These are phyloP conservation scores for Oscheius myriophilus DNA, from an alignment of 2,888 invertebrate species.

Conservation along the genomic window DNA sequence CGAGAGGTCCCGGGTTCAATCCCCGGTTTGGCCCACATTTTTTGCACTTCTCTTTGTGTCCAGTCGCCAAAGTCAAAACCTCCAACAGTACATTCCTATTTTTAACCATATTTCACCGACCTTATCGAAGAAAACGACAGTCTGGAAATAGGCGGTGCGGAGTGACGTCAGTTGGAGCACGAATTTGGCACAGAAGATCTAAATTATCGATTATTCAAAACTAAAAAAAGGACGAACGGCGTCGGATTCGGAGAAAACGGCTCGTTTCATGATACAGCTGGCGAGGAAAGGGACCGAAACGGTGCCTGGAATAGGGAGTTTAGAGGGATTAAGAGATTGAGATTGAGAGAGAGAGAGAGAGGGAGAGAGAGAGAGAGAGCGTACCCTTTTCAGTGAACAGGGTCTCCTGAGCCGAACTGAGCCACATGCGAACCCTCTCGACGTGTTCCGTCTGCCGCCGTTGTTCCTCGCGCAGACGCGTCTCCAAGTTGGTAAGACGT, in stretches of 20 bases:
- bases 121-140: constrained; percentile 93
- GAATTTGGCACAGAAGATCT: constrained; percentile 72
- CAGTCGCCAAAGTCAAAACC: too few species aligned
- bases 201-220: constrained; percentile 1
- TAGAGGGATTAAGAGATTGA: not conserved
- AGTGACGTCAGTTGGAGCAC: constrained; percentile 92
- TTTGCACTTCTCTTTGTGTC: not conserved
- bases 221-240: constrained; percentile 31
- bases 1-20: constrained; percentile 70
- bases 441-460: constrained; percentile 93
- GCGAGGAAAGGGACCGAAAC: constrained; percentile 18
- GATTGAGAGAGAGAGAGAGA: not conserved
- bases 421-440: constrained; percentile 78
- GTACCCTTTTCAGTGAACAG: constrained; percentile 14
- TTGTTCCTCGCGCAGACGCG: constrained; percentile 90
- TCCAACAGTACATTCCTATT: too few species aligned
- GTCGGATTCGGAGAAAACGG: constrained; percentile 82
- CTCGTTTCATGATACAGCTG: constrained; percentile 26
- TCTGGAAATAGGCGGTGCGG: constrained; percentile 91
- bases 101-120: too few species aligned
- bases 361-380: not conserved
- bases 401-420: constrained; percentile 23
- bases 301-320: not conserved
- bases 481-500: constrained; percentile 85
- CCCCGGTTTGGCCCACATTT: constrained; percentile 39